These are phyloP conservation scores for Silurus meridionalis DNA, from an alignment of 2,113 vertebrate species.

Conservation along the genomic window DNA sequence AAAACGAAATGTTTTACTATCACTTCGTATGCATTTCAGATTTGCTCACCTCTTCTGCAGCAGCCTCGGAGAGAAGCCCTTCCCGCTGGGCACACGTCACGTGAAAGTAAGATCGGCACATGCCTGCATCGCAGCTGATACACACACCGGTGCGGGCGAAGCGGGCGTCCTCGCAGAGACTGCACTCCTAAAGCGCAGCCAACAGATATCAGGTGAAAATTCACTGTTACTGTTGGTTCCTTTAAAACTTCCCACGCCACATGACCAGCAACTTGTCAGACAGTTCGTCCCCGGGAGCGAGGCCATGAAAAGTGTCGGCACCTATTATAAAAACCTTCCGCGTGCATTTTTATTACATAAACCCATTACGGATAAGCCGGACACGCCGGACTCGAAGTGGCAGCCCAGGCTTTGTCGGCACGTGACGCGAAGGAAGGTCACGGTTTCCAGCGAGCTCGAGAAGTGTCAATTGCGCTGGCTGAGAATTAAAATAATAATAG, in stretches of 20 bases:
- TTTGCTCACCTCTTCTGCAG: constrained; percentile 90
- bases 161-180: constrained; percentile 93
- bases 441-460: constrained; percentile 27
- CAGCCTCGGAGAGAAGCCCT: constrained; percentile 95
- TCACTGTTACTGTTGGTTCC: not conserved
- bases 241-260: not conserved
- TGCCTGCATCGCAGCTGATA: constrained; percentile 97
- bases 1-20: not conserved
- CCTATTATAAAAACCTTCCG: constrained; percentile 34
- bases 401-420: constrained; percentile 47
- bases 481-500: constrained; percentile 55
- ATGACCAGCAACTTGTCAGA: no score
- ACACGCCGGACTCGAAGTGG: constrained; percentile 41
- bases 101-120: constrained; percentile 97
- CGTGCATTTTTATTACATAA: constrained; percentile 42
- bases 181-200: constrained; percentile 82
- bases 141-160: constrained; percentile 97
- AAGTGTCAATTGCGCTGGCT: constrained; percentile 44
- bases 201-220: not conserved
- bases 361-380: constrained; percentile 43
- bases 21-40: not conserved
- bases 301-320: not conserved
- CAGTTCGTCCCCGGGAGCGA: no score
- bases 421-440: constrained; percentile 21
- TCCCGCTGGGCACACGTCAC: constrained; percentile 97